Evolutionary conservation across 2,888 invertebrate genomes (phyloP).

Genomic region (Odontocerum albicorne): DNA sequence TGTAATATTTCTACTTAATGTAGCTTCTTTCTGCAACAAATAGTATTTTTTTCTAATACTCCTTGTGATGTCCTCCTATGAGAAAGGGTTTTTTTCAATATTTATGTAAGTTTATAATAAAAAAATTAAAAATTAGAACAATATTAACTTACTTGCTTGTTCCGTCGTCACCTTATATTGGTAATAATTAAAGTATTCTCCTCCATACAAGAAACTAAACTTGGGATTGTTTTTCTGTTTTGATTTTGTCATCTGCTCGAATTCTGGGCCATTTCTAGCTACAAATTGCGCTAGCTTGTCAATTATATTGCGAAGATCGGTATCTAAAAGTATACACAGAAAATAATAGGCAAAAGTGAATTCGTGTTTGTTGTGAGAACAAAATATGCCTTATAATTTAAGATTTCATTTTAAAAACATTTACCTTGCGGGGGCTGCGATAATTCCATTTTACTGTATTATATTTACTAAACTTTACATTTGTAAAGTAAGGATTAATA

Average conservation of each 20-base stretch:
- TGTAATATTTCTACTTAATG: too few species aligned
- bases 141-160: constrained; percentile 78
- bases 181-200: constrained; percentile 95
- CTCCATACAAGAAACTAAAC: constrained; percentile 96
- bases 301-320: constrained; percentile 94
- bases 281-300: constrained; percentile 99
- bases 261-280: constrained; percentile 98
- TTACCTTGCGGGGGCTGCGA: constrained; percentile 66
- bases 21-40: too few species aligned
- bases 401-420: not conserved
- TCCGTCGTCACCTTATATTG: constrained; percentile 94
- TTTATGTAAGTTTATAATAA: not conserved
- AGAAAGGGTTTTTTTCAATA: too few species aligned
- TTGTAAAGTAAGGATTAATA: too few species aligned
- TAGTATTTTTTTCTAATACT: too few species aligned
- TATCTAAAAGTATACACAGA: constrained; percentile 61
- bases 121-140: not conserved
- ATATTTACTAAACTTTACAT: too few species aligned
- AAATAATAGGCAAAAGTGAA: not conserved
- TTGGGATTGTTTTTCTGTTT: constrained; percentile 98
- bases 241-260: constrained; percentile 98
- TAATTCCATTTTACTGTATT: constrained; percentile 49
- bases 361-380: not conserved
- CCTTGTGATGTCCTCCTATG: too few species aligned
- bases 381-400: too few species aligned